phyloP scores from a whole-genome alignment of 2,113 vertebrate genomes.

The Dendropsophus ebraccatus region DNA sequence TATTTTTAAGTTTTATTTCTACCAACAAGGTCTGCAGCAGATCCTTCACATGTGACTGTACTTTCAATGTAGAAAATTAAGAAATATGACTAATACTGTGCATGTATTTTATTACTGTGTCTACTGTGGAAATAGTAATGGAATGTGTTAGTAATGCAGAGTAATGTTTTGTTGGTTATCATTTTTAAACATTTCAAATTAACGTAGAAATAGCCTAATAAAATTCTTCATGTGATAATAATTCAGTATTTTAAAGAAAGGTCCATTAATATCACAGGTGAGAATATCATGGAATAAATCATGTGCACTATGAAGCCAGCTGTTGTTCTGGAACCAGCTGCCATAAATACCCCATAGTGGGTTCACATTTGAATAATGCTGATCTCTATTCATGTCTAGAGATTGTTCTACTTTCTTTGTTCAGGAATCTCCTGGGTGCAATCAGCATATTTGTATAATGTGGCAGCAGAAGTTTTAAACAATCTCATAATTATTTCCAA shows the following conservation, averaged over 20 bases:
- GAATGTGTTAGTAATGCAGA: too few species aligned
- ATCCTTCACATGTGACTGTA: too few species aligned
- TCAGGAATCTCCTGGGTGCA: constrained; percentile 49
- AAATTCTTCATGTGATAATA: neutral
- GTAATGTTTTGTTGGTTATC: neutral
- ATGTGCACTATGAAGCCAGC: constrained; percentile 34
- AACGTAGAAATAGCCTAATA: neutral
- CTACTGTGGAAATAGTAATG: too few species aligned
- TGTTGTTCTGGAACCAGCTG: constrained; percentile 49
- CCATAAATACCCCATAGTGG: constrained; percentile 45
- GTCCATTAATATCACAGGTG: constrained; percentile 18
- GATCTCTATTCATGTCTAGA: constrained; percentile 56
- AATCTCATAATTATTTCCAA: constrained; percentile 53
- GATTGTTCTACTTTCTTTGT: constrained; percentile 48
- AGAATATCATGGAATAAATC: constrained; percentile 39
- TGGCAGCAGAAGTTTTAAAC: constrained; percentile 51
- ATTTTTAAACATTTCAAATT: neutral
- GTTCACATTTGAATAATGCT: constrained; percentile 53
- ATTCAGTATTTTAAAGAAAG: neutral
- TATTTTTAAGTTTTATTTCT: too few species aligned
- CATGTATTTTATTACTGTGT: too few species aligned
- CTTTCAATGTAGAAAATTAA: too few species aligned
- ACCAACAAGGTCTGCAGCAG: too few species aligned
- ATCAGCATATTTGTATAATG: constrained; percentile 57
- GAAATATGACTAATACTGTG: too few species aligned